Conservation (phyloP, 1,140 invertebrate species). For the Calephelis virginiensis region DNA sequence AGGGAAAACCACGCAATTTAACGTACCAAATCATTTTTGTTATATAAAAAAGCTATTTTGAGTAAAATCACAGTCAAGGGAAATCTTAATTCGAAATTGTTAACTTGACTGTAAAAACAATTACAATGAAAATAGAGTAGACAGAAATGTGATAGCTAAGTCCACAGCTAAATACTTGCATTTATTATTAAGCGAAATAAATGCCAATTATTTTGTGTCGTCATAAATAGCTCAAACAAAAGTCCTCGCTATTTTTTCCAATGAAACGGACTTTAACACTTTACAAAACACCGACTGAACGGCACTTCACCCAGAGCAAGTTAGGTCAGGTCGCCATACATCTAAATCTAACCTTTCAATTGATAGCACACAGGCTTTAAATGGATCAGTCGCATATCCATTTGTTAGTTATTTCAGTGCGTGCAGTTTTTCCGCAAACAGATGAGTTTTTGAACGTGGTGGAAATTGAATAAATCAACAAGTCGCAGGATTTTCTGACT, state of each 20-base stretch:
- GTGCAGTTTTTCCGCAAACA: conserved; percentile 24
- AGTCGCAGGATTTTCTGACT: conserved; percentile 1
- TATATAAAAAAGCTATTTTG: background rate
- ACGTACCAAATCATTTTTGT: conserved; percentile 21
- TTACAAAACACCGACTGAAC: background rate
- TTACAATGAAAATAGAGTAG: too few relatives aligned
- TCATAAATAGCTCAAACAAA: background rate
- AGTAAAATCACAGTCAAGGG: background rate
- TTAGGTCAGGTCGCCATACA: background rate
- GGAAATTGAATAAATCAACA: conserved; percentile 6
- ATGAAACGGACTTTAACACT: background rate
- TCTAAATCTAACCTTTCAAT: conserved; percentile 17
- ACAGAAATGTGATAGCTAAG: too few relatives aligned
- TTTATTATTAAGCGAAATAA: too few relatives aligned
- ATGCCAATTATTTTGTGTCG: too few relatives aligned
- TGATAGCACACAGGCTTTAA: background rate
- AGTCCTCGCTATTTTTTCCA: background rate
- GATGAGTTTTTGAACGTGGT: conserved; percentile 4
- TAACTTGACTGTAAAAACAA: too few relatives aligned
- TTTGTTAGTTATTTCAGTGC: conserved; percentile 1
- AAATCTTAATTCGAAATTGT: too few relatives aligned
- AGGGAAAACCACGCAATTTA: conserved; percentile 21
- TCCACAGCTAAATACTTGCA: too few relatives aligned
- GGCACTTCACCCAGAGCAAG: background rate
- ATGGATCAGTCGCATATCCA: conserved; percentile 3